Evolutionary conservation across 2,797 vertebrate genomes (phyloP), one percentile per base, ranked within the genome.

Genomic region (Poeciliopsis turneri): DNA sequence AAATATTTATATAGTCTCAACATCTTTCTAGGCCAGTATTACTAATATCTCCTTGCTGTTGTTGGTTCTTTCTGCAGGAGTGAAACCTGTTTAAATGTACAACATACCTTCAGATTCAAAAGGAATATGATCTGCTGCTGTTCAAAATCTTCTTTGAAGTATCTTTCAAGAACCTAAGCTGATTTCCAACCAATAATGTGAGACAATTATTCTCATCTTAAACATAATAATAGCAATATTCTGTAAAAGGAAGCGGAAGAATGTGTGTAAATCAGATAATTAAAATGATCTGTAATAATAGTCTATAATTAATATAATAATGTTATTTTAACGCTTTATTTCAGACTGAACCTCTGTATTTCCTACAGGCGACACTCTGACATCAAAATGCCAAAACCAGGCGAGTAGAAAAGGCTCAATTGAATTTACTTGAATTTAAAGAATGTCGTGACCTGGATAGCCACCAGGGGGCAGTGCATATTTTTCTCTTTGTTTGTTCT

Each of bases 401-500:
- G 18, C 15, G 47, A 25, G 18, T 20, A 53, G 20, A 53, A 53
- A 25, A 51, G 18, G 20, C 51, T 53, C 20, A 10, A 49, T 49
- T 53, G 8, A 53, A 51, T 49, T 49, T 18, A 16, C 47, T 18
- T 49, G 18, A 49, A 49, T 51, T 18, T 8, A 20, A 20, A 20
- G 47, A 7, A 11, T 45, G 12, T 28, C 7, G 2, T 45, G 41
- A 28, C 68, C 25, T 9, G 68, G 2, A 45, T 7, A 3, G 0
- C 83, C 75, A 49, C 1, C n/a, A 87, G 87, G n/a, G 77, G 80
- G 89, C 86, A 68, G 81, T 83, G 3, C 28, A 45, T 13, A 18
- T 70, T 45, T 59, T 28, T 1, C 4, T 33, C 61, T 28, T 33
- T 25, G 25, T 18, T 39, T 75, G 9, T 0, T 5, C 7, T 28